These are phyloP conservation scores for Ormia ochracea DNA, from an alignment of 2,888 invertebrate genomes.

Conservation along the genomic window DNA sequence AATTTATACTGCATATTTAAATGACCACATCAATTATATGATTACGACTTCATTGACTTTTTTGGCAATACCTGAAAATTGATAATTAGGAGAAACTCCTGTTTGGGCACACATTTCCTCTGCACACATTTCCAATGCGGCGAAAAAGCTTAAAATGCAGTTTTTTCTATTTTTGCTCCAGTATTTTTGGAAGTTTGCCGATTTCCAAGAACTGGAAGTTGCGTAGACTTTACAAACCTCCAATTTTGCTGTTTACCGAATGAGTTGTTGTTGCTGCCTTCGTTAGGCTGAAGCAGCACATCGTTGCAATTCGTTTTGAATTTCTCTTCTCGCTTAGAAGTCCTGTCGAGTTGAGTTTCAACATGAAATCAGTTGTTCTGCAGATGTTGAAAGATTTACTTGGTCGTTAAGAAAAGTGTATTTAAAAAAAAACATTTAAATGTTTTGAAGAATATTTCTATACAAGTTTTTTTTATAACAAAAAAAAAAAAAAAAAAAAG, in stretches of 20 bases:
- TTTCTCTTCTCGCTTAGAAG: conserved; percentile 22
- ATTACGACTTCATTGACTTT: no score
- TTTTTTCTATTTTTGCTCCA: background rate
- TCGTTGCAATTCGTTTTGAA: conserved; percentile 25
- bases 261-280: conserved; percentile 27
- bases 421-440: background rate
- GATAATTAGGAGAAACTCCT: no score
- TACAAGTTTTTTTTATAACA: background rate
- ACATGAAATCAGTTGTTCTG: conserved; percentile 60
- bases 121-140: background rate
- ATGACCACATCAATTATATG: no score
- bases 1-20: no score
- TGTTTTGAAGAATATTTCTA: background rate
- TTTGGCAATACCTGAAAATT: no score
- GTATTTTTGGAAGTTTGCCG: conserved; percentile 64
- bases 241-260: background rate
- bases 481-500: background rate
- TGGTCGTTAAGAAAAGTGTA: conserved; percentile 30
- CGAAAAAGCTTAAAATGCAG: background rate
- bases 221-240: conserved; percentile 67
- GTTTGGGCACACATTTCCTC: no score
- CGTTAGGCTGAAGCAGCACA: background rate
- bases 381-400: conserved; percentile 64
- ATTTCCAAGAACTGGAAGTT: conserved; percentile 67
- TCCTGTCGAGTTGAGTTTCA: conserved; percentile 54